A percentile compares a stretch with the other conserved stretches of the same genome.
phyloP scores from a whole-genome alignment of 64 coral and sea anemone species.

The Porites lutea region DNA sequence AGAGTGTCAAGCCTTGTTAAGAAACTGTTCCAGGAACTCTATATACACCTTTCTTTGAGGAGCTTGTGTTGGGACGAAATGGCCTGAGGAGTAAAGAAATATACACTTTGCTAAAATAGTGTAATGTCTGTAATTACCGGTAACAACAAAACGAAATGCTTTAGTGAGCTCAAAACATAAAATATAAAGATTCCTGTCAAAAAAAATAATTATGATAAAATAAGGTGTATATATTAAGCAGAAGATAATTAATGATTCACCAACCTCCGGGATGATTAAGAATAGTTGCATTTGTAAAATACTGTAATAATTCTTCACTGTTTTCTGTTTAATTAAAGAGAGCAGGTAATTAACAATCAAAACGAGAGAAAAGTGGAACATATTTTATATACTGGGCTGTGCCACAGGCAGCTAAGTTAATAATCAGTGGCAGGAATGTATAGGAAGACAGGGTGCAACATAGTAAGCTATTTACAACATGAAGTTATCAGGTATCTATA shows the following conservation, averaged over 20 bases:
- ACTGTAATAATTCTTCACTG: constrained; percentile 85
- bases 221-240: not conserved
- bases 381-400: too few species aligned
- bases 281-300: constrained; percentile 74
- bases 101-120: not conserved
- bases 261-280: constrained; percentile 92
- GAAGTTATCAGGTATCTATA: too few species aligned
- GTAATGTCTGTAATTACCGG: too few species aligned
- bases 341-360: not conserved
- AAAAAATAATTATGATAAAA: not conserved
- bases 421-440: too few species aligned
- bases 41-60: constrained; percentile 81
- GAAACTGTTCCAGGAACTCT: constrained; percentile 86
- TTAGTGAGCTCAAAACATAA: not conserved
- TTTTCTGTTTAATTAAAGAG: constrained; percentile 59
- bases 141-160: not conserved
- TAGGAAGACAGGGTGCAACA: too few species aligned
- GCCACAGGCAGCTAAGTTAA: too few species aligned
- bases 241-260: not conserved
- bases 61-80: constrained; percentile 90
- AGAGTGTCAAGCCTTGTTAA: constrained; percentile 26
- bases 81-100: constrained; percentile 49
- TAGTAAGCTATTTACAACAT: too few species aligned
- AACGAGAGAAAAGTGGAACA: too few species aligned
- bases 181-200: not conserved